phyloP scores from a whole-genome alignment of 30 jellyfish, hydroid and myxozoan species.

The Pseudorhiza aurosa region DNA sequence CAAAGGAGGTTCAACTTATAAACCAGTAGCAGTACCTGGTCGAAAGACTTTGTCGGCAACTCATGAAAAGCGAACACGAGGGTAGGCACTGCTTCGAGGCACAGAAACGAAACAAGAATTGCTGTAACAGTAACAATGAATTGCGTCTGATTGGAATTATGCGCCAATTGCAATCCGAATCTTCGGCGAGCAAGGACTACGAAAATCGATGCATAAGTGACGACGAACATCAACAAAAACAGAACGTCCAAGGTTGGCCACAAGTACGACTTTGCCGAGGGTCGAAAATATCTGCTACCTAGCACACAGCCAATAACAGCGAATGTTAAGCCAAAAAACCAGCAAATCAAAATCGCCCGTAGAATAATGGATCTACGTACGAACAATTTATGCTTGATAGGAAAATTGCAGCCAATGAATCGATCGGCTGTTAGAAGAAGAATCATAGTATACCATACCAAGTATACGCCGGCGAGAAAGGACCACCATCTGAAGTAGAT shows the following conservation, averaged over 20 bases:
- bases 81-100: constrained; percentile 18
- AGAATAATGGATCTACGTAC: background rate
- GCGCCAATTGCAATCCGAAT: background rate
- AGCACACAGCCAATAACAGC: background rate
- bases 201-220: constrained; percentile 30
- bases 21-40: background rate
- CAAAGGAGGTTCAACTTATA: constrained; percentile 10
- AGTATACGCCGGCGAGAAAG: constrained; percentile 5
- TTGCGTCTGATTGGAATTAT: background rate
- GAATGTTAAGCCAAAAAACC: background rate
- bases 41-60: background rate
- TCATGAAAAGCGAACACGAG: background rate
- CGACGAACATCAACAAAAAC: background rate
- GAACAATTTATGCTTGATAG: constrained; percentile 18
- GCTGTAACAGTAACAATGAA: constrained; percentile 26
- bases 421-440: constrained; percentile 21
- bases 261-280: background rate
- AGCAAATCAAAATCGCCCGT: background rate
- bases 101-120: background rate
- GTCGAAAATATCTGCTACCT: background rate
- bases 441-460: constrained; percentile 24
- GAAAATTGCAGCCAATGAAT: constrained; percentile 29
- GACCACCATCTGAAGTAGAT: constrained; percentile 9
- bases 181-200: background rate
- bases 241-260: constrained; percentile 10